phyloP scores from a whole-genome alignment of 2,113 vertebrate species.

The Eclectus roratus region DNA sequence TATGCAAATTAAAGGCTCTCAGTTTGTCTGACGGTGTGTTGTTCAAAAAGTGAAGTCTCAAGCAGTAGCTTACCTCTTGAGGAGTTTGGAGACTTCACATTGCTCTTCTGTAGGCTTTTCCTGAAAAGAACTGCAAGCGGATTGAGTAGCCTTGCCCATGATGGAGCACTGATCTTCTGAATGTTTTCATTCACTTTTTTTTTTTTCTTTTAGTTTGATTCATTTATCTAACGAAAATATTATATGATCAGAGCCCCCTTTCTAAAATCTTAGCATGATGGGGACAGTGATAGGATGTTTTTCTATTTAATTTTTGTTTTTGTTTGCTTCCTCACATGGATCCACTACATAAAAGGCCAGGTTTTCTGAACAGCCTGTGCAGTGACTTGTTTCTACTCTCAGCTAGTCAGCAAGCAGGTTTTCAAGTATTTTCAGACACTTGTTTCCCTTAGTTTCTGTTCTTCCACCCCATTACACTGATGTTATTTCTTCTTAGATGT shows the following conservation, averaged over 20 bases:
- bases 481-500: neutral
- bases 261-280: neutral
- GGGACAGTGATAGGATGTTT: neutral
- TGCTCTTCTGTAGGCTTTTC: neutral
- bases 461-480: neutral
- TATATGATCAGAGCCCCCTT: neutral
- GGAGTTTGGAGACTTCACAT: neutral
- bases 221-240: neutral
- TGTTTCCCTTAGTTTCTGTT: neutral
- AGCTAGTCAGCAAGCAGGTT: neutral
- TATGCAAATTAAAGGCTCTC: neutral
- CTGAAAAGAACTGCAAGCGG: neutral
- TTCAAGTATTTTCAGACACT: neutral
- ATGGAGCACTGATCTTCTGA: neutral
- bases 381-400: neutral
- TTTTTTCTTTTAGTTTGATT: neutral
- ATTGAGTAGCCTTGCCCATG: neutral
- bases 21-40: neutral
- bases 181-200: neutral
- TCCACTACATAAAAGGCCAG: neutral
- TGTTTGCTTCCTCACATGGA: neutral
- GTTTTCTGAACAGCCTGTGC: neutral
- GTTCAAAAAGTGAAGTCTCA: neutral
- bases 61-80: neutral
- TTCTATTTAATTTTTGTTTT: neutral